These are phyloP conservation scores for Drosophila buzzatii DNA, from an alignment of 2,888 invertebrate genomes.

Conservation along the genomic window DNA sequence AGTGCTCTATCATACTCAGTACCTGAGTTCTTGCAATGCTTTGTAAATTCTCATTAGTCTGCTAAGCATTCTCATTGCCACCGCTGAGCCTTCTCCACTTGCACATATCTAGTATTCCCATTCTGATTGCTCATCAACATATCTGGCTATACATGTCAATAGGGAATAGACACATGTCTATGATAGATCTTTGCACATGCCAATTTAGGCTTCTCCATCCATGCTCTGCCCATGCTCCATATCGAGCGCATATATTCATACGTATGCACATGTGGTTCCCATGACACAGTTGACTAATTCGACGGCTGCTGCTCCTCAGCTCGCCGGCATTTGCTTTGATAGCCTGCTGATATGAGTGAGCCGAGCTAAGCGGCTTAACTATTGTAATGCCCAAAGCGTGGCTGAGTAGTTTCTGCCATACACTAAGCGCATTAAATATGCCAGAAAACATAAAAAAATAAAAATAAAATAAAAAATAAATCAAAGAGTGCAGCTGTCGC, in stretches of 20 bases:
- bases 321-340: neutral
- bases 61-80: too few species aligned
- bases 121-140: neutral
- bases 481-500: neutral
- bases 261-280: neutral
- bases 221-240: neutral
- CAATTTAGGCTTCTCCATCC: neutral
- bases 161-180: neutral
- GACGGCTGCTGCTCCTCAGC: too few species aligned
- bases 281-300: neutral
- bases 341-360: neutral
- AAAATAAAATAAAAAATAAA: neutral
- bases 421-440: conserved; percentile 10
- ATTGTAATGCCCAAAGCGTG: conserved; percentile 2
- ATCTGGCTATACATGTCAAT: neutral
- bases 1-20: too few species aligned
- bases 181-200: neutral
- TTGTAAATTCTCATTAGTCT: too few species aligned
- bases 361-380: conserved; percentile 9
- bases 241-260: too few species aligned
- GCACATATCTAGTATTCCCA: neutral
- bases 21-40: too few species aligned
- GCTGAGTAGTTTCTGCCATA: conserved; percentile 7
- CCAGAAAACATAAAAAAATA: neutral
- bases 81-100: too few species aligned